A percentile compares a stretch with the other conserved stretches of the same genome.
Evolutionary conservation across 1,140 invertebrate species (phyloP).

Genomic region (Procambarus clarkii): DNA sequence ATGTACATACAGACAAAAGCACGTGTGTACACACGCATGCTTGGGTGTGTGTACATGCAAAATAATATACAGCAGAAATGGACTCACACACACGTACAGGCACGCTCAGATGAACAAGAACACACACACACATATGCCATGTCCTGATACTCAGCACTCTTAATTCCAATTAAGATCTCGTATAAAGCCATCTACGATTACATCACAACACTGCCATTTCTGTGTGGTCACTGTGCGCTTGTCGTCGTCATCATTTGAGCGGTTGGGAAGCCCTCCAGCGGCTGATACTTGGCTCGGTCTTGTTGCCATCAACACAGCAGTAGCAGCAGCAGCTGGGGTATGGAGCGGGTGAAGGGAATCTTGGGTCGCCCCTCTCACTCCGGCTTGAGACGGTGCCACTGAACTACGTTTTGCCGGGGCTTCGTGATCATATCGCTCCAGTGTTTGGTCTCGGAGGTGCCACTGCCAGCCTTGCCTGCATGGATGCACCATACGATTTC

Average conservation of each 20-base stretch:
- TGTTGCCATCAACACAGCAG: not conserved
- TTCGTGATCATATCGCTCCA: constrained; percentile 98
- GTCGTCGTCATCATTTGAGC: constrained; percentile 7
- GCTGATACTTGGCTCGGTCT: not conserved
- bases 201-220: not conserved
- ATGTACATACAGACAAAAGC: not conserved
- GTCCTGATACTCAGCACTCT: constrained; percentile 14
- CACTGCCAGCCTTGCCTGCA: constrained; percentile 91
- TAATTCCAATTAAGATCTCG: not conserved
- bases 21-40: not conserved
- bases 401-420: constrained; percentile 92
- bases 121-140: not conserved
- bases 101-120: not conserved
- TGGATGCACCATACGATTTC: too few relatives aligned
- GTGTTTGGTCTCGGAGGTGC: constrained; percentile 93
- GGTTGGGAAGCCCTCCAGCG: constrained; percentile 22
- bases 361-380: constrained; percentile 69
- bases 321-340: constrained; percentile 6
- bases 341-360: not conserved
- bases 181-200: not conserved
- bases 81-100: not conserved
- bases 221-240: constrained; percentile 2
- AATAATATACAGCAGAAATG: not conserved
- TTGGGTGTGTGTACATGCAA: too few relatives aligned
- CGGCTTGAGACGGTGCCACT: constrained; percentile 85